A percentile compares a stretch with the other conserved stretches of the same genome.
These are phyloP conservation scores for Garra rufa DNA, from an alignment of 2,113 vertebrate genomes.

Conservation along the genomic window DNA sequence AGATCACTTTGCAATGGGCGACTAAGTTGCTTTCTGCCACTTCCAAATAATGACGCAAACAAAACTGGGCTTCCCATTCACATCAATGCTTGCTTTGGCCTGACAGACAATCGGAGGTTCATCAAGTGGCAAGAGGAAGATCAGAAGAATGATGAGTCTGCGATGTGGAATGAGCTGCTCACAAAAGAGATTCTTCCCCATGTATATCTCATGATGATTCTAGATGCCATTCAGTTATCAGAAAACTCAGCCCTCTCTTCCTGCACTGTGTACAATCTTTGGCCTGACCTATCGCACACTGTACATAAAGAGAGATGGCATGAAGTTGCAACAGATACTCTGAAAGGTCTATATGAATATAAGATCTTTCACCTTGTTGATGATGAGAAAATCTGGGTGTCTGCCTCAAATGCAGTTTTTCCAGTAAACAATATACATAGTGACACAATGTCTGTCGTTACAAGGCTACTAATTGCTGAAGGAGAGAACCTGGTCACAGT, in stretches of 20 bases:
- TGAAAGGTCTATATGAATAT: conserved; percentile 67
- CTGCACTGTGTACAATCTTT: conserved; percentile 71
- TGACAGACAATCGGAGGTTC: conserved; percentile 84
- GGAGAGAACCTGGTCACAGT: conserved; percentile 74
- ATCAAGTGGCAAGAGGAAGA: conserved; percentile 84
- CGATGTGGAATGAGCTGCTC: conserved; percentile 82
- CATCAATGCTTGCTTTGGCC: conserved; percentile 82
- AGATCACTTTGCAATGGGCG: conserved; percentile 63
- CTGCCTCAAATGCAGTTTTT: conserved; percentile 72
- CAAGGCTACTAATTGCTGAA: conserved; percentile 65
- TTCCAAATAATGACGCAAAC: conserved; percentile 83
- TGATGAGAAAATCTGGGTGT: conserved; percentile 62
- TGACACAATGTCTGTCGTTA: conserved; percentile 59
- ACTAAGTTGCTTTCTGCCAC: conserved; percentile 83
- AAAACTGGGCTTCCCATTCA: conserved; percentile 79
- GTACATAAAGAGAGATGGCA: conserved; percentile 71
- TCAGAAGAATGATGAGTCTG: conserved; percentile 76
- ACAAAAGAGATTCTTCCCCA: conserved; percentile 78
- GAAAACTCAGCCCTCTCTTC: conserved; percentile 60
- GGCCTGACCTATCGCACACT: conserved; percentile 74
- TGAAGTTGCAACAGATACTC: conserved; percentile 66
- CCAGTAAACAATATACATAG: conserved; percentile 54
- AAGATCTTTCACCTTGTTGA: conserved; percentile 70
- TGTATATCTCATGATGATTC: conserved; percentile 74
- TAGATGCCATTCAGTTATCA: conserved; percentile 65